These are phyloP conservation scores for Mesocricetus auratus DNA, from an alignment of 2,113 vertebrate species.

Conservation along the genomic window DNA sequence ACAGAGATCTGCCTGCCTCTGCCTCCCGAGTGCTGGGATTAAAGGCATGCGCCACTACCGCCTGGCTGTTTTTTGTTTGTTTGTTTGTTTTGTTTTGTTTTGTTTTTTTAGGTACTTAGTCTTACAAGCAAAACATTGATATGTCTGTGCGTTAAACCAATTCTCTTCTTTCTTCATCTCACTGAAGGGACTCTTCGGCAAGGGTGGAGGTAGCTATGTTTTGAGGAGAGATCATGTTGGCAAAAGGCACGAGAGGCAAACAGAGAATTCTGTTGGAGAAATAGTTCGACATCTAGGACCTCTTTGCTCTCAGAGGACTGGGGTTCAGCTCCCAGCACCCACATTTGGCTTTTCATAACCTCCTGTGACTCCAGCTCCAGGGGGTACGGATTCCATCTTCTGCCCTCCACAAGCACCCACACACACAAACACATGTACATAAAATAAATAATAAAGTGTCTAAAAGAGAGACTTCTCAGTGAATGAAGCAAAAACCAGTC, in stretches of 20 bases:
- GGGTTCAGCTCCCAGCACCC: too few relatives aligned
- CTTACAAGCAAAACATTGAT: background rate
- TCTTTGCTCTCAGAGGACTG: too few relatives aligned
- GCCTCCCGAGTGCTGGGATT: too few relatives aligned
- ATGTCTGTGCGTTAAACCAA: background rate
- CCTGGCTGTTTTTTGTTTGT: too few relatives aligned
- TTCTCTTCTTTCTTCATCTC: background rate
- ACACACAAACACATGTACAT: background rate
- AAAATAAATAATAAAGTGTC: background rate
- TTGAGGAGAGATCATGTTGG: background rate
- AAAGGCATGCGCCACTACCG: too few relatives aligned
- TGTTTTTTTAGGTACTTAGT: background rate
- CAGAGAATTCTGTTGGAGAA: background rate
- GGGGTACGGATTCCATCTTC: background rate
- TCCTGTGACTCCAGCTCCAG: background rate
- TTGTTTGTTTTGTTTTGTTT: too few relatives aligned
- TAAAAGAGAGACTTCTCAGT: background rate
- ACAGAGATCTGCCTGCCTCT: too few relatives aligned
- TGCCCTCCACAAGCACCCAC: background rate
- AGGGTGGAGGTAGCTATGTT: background rate
- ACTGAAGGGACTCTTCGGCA: background rate
- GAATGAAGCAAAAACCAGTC: background rate
- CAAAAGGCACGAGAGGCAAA: background rate
- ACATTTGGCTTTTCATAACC: background rate
- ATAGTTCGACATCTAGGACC: background rate